phyloP scores from a whole-genome alignment of 2,797 vertebrate species.

The Cynopterus sphinx region DNA sequence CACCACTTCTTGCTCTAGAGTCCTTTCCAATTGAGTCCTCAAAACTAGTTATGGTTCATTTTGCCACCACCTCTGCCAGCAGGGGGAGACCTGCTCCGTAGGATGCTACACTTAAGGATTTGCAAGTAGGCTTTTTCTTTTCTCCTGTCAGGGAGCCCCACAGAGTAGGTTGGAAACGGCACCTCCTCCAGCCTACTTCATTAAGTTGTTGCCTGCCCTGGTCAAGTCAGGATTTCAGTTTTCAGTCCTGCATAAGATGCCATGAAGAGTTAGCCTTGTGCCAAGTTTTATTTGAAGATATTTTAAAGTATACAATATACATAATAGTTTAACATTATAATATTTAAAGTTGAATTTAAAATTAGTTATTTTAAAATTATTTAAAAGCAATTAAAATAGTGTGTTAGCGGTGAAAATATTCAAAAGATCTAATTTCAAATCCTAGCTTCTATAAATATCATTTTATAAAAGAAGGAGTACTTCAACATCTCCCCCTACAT shows the following conservation, averaged over 20 bases:
- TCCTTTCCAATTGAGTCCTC: background rate
- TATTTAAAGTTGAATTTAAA: slow-evolving; percentile 9
- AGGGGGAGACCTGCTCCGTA: slow-evolving; percentile 70
- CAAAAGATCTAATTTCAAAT: slow-evolving; percentile 35
- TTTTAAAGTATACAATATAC: background rate
- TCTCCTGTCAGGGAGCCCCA: background rate
- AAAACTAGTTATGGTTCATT: background rate
- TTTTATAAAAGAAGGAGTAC: slow-evolving; percentile 27
- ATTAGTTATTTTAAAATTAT: background rate
- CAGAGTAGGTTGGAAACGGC: background rate
- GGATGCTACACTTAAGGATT: background rate
- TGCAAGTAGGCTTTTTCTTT: background rate
- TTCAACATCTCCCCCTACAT: background rate
- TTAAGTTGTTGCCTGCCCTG: background rate
- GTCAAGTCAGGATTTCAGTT: background rate
- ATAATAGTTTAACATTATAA: background rate
- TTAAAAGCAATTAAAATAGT: slow-evolving; percentile 31
- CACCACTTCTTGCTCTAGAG: background rate
- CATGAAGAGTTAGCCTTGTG: background rate
- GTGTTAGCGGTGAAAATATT: background rate
- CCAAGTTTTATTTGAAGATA: slow-evolving; percentile 5
- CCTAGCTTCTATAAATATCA: background rate
- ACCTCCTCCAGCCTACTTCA: background rate
- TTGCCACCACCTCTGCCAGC: slow-evolving; percentile 49
- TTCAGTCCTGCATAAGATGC: background rate